These are phyloP conservation scores for Nasua narica DNA, from an alignment of 2,797 vertebrate genomes.

Conservation along the genomic window DNA sequence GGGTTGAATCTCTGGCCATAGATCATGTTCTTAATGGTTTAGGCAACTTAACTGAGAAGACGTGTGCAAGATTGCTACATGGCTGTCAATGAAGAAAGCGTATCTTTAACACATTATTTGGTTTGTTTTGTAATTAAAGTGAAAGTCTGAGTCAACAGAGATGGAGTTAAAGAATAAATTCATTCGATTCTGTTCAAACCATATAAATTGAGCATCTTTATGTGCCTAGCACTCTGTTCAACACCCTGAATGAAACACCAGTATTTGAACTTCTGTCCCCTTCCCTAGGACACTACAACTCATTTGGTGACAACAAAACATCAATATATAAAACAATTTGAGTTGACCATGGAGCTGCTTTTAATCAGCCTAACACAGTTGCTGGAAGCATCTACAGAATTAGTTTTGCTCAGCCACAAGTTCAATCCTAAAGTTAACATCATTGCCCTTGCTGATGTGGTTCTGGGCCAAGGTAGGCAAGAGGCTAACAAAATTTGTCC, in stretches of 20 bases:
- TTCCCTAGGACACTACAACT: slow-evolving; percentile 29
- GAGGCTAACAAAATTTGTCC: slow-evolving; percentile 78
- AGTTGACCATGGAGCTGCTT: slow-evolving; percentile 57
- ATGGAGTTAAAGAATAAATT: not conserved
- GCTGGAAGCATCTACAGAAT: slow-evolving; percentile 70
- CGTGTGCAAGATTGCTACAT: not conserved
- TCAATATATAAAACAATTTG: slow-evolving; percentile 72
- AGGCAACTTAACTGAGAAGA: not conserved
- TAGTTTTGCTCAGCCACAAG: slow-evolving; percentile 61
- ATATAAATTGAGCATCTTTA: not conserved
- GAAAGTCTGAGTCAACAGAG: not conserved
- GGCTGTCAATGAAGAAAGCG: not conserved
- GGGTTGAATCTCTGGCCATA: not conserved
- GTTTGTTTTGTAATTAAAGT: slow-evolving; percentile 6
- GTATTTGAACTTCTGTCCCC: not conserved
- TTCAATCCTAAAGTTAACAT: slow-evolving; percentile 73
- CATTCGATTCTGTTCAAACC: not conserved
- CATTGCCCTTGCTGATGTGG: slow-evolving; percentile 71
- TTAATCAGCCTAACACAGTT: slow-evolving; percentile 76
- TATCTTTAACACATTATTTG: not conserved
- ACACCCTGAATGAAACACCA: not conserved
- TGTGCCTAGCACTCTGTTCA: not conserved
- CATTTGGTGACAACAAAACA: slow-evolving; percentile 54
- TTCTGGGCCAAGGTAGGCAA: slow-evolving; percentile 58
- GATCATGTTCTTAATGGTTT: not conserved